Percentiles rank a stretch among this genome's conserved stretches.
Evolutionary conservation across 2,888 invertebrate genomes (phyloP).

Genomic region (Toxonevra muliebris): DNA sequence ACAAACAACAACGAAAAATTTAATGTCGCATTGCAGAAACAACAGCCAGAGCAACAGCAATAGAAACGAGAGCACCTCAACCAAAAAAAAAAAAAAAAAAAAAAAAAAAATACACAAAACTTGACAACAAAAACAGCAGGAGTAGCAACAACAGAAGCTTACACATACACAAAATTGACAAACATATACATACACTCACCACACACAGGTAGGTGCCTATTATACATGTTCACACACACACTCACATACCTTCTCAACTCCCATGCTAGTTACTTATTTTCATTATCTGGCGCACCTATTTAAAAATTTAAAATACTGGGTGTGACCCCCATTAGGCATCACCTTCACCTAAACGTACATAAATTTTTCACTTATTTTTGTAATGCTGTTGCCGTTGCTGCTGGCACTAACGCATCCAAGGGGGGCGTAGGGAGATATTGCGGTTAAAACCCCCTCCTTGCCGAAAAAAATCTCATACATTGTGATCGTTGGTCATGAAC

Average conservation of each 20-base stretch:
- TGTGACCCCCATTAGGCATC: conserved; percentile 58
- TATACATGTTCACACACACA: conserved; percentile 19
- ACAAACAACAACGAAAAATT: too few species aligned
- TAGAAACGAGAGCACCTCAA: conserved; percentile 22
- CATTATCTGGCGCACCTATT: conserved; percentile 59
- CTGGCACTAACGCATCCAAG: too few species aligned
- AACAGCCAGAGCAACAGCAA: conserved; percentile 43
- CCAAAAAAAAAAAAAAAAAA: too few species aligned
- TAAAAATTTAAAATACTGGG: conserved; percentile 57
- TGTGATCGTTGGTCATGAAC: too few species aligned
- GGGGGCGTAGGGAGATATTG: too few species aligned
- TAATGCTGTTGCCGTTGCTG: too few species aligned
- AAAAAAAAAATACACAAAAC: not conserved
- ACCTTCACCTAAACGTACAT: conserved; percentile 49
- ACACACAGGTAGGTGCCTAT: too few species aligned
- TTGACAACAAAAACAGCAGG: conserved; percentile 34
- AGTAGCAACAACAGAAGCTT: not conserved
- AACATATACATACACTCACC: not conserved
- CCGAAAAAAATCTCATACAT: too few species aligned
- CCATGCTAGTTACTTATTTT: conserved; percentile 53
- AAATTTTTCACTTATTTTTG: conserved; percentile 52
- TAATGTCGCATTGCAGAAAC: conserved; percentile 42
- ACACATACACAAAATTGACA: conserved; percentile 11
- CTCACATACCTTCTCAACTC: conserved; percentile 17
- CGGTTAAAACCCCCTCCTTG: too few species aligned